Base-by-base conservation (phyloP, 2,797 vertebrate genomes). In the Cossypha heuglini region DNA sequence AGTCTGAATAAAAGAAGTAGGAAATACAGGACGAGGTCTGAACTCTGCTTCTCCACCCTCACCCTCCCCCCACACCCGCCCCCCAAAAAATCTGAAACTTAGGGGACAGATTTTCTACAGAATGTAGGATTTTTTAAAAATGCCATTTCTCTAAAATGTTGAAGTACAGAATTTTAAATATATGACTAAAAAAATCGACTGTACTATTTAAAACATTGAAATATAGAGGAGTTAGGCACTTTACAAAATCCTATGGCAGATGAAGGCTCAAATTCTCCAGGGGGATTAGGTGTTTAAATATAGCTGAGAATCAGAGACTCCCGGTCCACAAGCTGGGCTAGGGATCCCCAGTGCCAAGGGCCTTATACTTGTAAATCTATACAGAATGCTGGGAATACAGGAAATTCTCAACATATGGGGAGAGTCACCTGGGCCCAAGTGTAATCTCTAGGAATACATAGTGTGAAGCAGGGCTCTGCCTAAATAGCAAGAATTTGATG, bases 11-110 rank as follows among this genome's bases (percentile, higher is more conserved):
- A 66, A 87, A 86, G 83, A 82, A 19, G 10, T n/a, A 80, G 20
- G 19, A 83, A 83, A 37, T 48, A 43, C 6, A 46, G 54, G 43
- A 51, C 0, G 6, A 77, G 9, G 33, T 37, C 18, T 76, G 13
- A 20, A n/a, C 17, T 68, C 18, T 40, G 19, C 49, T 64, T 28
- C 18, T 21, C 4, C 7, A 3, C 3, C 0, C 4, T 19, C 5
- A 2, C 9, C 0, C 4, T 5, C 4, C 1, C 6, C 20, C 45
- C 22, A 24, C 13, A 17, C 8, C 1, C 11, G 1, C 11, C 17
- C 10, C 10, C 28, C 6, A 6, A 3, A 6, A n/a, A 8, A 19
- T 78, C 46, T 80, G 42, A 94, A 54, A 59, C 4, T 24, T 49
- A 58, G 72, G 25, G 14, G 8, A 13, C 14, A 43, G 26, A 24